phyloP scores from a whole-genome alignment of 1,140 invertebrate genomes.

The Neodiprion lecontei region DNA sequence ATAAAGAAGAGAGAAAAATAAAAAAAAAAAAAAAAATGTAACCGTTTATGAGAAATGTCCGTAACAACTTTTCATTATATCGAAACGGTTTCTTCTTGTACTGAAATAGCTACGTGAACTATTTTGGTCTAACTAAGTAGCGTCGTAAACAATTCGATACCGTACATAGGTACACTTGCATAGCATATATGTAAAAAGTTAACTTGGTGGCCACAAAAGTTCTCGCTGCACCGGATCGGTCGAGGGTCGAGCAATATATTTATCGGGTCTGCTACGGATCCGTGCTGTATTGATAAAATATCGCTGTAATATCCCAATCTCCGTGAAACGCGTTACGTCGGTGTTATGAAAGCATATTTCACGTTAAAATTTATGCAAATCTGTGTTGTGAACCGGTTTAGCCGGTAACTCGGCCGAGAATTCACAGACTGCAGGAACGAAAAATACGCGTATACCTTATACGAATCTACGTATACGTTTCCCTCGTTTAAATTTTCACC shows the following conservation, averaged over 20 bases:
- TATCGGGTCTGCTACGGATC: neutral
- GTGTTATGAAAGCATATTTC: conserved; percentile 7
- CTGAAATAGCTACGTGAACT: too few species aligned
- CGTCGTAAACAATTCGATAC: too few species aligned
- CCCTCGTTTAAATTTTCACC: neutral
- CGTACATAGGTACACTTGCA: too few species aligned
- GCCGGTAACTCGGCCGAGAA: neutral
- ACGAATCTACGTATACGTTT: too few species aligned
- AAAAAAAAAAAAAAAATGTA: too few species aligned
- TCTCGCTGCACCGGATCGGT: neutral
- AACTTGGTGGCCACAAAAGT: neutral
- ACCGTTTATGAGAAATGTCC: too few species aligned
- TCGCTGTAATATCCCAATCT: conserved; percentile 2
- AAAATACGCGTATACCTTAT: neutral
- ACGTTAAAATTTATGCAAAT: neutral
- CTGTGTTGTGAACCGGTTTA: neutral
- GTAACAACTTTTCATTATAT: too few species aligned
- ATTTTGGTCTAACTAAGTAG: too few species aligned
- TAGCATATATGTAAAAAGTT: too few species aligned
- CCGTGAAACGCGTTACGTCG: conserved; percentile 2
- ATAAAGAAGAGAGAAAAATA: too few species aligned
- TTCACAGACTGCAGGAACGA: neutral
- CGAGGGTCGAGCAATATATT: neutral
- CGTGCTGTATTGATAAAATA: conserved; percentile 5
- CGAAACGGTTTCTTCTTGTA: too few species aligned